Percentiles rank a stretch among this genome's conserved stretches.
phyloP scores from a whole-genome alignment of 2,797 vertebrate genomes.

The Hapalemur alaotrensis region DNA sequence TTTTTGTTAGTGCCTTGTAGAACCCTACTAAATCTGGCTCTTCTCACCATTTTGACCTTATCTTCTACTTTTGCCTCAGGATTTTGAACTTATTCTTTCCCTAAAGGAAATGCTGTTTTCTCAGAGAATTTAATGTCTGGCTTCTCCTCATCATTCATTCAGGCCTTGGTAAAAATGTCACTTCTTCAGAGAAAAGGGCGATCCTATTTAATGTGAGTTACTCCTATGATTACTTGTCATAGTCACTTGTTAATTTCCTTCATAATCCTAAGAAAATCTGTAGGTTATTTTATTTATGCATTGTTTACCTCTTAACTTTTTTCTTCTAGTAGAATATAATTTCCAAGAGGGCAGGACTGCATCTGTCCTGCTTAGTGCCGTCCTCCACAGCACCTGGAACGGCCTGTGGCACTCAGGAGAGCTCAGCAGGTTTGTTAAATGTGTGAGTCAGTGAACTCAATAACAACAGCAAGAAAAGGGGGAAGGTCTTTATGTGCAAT shows the following conservation, averaged over 20 bases:
- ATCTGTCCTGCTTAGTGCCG: neutral
- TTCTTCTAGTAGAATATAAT: neutral
- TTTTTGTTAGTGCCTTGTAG: neutral
- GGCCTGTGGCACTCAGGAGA: neutral
- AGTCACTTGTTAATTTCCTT: neutral
- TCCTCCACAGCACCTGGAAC: neutral
- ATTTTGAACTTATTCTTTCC: neutral
- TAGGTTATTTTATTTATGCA: neutral
- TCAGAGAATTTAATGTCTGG: neutral
- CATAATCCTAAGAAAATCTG: neutral
- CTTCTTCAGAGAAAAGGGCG: neutral
- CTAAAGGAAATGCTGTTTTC: neutral
- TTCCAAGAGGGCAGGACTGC: neutral
- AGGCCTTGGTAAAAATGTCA: neutral
- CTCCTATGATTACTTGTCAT: neutral
- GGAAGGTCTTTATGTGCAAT: neutral
- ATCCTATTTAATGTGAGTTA: neutral
- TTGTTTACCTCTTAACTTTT: neutral
- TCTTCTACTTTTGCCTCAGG: neutral
- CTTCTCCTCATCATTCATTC: neutral
- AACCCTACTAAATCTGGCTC: neutral
- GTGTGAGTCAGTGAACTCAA: neutral
- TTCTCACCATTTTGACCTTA: neutral
- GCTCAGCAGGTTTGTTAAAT: neutral
- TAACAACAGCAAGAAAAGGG: neutral